Evolutionary conservation across 2,888 invertebrate species (phyloP), one percentile per base, ranked within the genome.

Genomic region (Pristionchus exspectatus): DNA sequence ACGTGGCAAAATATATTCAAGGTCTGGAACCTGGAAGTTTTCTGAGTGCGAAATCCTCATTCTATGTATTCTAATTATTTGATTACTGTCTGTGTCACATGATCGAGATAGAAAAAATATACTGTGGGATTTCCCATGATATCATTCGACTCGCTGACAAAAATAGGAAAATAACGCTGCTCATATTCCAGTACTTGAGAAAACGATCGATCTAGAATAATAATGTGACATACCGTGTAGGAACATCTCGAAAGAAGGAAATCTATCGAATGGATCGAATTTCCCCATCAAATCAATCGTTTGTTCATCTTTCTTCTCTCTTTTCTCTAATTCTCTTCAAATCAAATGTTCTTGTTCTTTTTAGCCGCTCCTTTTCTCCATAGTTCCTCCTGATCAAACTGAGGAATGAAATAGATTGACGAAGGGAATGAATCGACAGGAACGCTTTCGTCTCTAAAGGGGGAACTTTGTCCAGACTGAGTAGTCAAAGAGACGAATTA

Each of bases 261-360:
- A 38, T 74, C 72, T 74, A 18, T 74, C 72, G 72, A 33, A 74
- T 74, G 72, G 33, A 74, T 74, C 14, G 30, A 27, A 30, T 74
- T 74, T 74, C 21, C 30, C 69, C 27, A 33, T 74, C 18, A 33
- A 74, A 33, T 33, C 72, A 38, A 74, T 74, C 72, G 72, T 74
- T 74, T 74, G 72, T 27, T 74, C 72, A 74, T 38, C 30, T 74
- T 74, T 74, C 72, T 33, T 74, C 77, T 24, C 30, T 24, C 24
- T n/a, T 77, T 44, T 77, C 77, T 77, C 77, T 77, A 18, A 44
- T 77, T 44, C 77, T 77, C 77, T 77, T 38, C 74, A 33, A 74
- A 38, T 38, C 44, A 18, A 77, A 7, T 77, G 77, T 44, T 44
- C 77, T 77, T 44, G 18, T 21, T 77, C 44, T 7, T 44, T 77